These are phyloP conservation scores for Thermophis baileyi DNA, from an alignment of 2,113 vertebrate genomes.

Conservation along the genomic window DNA sequence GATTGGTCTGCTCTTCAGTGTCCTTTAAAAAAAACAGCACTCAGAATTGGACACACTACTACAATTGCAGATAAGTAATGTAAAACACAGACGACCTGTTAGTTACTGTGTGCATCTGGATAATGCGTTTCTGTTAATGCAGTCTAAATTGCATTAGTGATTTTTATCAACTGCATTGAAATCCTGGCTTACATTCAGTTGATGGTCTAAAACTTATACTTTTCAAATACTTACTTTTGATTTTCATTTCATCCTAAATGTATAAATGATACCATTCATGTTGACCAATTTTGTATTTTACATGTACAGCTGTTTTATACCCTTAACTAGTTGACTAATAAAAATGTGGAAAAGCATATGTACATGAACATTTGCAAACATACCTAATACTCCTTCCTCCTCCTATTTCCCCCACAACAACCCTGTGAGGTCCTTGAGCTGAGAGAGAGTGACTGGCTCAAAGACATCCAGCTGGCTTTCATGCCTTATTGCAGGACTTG, in stretches of 20 bases:
- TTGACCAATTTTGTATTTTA: not conserved
- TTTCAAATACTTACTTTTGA: not conserved
- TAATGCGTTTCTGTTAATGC: not conserved
- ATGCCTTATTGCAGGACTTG: not conserved
- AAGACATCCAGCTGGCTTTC: not conserved
- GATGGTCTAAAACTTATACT: not conserved
- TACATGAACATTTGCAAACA: not conserved
- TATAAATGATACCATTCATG: not conserved
- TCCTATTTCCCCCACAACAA: not conserved
- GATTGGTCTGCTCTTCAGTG: not conserved
- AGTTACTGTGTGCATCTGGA: not conserved
- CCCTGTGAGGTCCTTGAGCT: not conserved
- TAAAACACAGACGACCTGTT: not conserved
- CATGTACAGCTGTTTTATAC: not conserved
- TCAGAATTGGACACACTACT: not conserved
- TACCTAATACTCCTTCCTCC: not conserved
- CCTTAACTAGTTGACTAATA: not conserved
- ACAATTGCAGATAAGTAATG: not conserved
- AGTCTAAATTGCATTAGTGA: not conserved
- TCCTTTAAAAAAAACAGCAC: not conserved
- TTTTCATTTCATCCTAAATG: not conserved
- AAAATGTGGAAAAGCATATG: not conserved
- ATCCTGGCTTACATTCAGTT: not conserved
- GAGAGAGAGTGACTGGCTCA: not conserved
- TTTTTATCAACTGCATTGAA: not conserved